Evolutionary conservation across 2,888 invertebrate genomes (phyloP).

Genomic region (Orchestes rusci): DNA sequence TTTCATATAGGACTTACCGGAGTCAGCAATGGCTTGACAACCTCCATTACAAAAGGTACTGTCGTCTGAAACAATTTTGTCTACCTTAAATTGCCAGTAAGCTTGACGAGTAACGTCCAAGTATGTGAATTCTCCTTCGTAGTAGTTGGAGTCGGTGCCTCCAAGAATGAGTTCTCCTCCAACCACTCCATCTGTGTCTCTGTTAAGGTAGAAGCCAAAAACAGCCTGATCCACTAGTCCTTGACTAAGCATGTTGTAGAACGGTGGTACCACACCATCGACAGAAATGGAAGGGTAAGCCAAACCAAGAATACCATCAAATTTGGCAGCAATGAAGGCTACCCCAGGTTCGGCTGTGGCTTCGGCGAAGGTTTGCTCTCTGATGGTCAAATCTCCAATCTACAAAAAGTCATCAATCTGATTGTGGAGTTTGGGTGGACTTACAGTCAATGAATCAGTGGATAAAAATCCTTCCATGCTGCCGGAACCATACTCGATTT

Average conservation of each 20-base stretch:
- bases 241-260: slow-evolving; percentile 87
- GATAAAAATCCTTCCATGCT: slow-evolving; percentile 94
- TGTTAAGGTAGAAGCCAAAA: slow-evolving; percentile 93
- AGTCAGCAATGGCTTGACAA: slow-evolving; percentile 93
- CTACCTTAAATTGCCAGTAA: slow-evolving; percentile 98
- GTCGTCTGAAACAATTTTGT: slow-evolving; percentile 53
- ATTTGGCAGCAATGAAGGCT: slow-evolving; percentile 96
- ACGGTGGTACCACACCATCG: slow-evolving; percentile 84
- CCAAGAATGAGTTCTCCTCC: slow-evolving; percentile 92
- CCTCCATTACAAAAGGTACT: slow-evolving; percentile 64
- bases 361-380: slow-evolving; percentile 89
- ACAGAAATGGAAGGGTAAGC: slow-evolving; percentile 85
- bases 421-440: slow-evolving; percentile 36
- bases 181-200: slow-evolving; percentile 63
- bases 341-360: slow-evolving; percentile 91
- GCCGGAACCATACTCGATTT: slow-evolving; percentile 93
- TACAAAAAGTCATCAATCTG: slow-evolving; percentile 34
- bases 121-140: slow-evolving; percentile 84
- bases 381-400: slow-evolving; percentile 69
- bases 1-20: slow-evolving; percentile 49
- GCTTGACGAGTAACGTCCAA: slow-evolving; percentile 75
- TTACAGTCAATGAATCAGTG: slow-evolving; percentile 77
- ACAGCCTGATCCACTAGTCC: slow-evolving; percentile 61
- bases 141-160: slow-evolving; percentile 88
- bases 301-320: slow-evolving; percentile 97